phyloP scores from a whole-genome alignment of 1,140 invertebrate species.

The Megathymus violae region DNA sequence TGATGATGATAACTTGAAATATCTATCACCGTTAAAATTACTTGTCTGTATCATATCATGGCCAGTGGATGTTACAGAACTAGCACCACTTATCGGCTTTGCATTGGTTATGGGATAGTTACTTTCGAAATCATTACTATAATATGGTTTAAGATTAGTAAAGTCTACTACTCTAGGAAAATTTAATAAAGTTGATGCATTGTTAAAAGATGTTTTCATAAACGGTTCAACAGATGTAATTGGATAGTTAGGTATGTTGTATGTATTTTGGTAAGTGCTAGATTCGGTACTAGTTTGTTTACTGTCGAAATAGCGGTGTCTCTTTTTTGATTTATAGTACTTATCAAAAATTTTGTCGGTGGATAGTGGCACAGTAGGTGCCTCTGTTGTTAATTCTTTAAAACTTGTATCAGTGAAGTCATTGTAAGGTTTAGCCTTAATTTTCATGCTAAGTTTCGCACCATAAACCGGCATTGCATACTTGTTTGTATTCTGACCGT shows the following conservation, averaged over 20 bases:
- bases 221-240: constrained; percentile 12
- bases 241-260: constrained; percentile 17
- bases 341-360: constrained; percentile 31
- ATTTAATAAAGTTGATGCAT: constrained; percentile 45
- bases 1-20: constrained; percentile 33
- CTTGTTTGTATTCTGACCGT: constrained; percentile 41
- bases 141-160: constrained; percentile 60
- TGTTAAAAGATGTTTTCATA: constrained; percentile 20
- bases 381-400: constrained; percentile 45
- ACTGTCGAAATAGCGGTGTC: constrained; percentile 14
- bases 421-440: constrained; percentile 49
- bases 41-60: constrained; percentile 31
- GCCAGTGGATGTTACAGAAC: constrained; percentile 22
- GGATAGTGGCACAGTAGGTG: constrained; percentile 15
- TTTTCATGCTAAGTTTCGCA: constrained; percentile 63
- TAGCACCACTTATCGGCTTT: constrained; percentile 34
- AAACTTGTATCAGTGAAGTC: constrained; percentile 54
- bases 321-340: constrained; percentile 23
- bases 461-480: constrained; percentile 64
- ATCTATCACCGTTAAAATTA: constrained; percentile 42
- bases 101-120: constrained; percentile 47
- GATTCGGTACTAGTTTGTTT: constrained; percentile 31
- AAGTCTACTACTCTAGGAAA: constrained; percentile 73
- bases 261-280: constrained; percentile 9
- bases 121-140: constrained; percentile 57